phyloP scores from a whole-genome alignment of 2,888 invertebrate species.

The Brachyptera putata region DNA sequence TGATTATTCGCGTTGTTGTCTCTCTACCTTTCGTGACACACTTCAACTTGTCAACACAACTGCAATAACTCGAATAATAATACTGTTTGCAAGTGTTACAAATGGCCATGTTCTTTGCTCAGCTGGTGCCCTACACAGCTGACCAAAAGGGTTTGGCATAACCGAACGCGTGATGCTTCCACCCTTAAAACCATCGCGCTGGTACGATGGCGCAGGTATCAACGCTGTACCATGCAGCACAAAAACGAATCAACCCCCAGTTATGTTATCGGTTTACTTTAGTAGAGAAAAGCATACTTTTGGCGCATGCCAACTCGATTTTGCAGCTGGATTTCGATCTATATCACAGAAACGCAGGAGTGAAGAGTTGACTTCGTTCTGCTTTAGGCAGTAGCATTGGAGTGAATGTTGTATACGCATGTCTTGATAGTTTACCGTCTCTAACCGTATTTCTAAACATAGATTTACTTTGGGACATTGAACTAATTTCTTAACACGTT shows the following conservation, averaged over 20 bases:
- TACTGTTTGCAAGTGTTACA: not conserved
- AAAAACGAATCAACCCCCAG: slow-evolving; percentile 9
- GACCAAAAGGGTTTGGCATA: not conserved
- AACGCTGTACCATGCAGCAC: no score
- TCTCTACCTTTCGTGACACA: not conserved
- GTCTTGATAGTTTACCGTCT: no score
- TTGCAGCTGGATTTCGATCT: not conserved
- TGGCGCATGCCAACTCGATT: slow-evolving; percentile 7
- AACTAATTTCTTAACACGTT: no score
- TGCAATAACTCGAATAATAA: not conserved
- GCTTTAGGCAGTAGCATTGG: no score
- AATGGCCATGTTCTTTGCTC: slow-evolving; percentile 4
- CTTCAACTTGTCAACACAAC: not conserved
- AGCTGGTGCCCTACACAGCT: slow-evolving; percentile 1
- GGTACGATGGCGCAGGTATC: no score
- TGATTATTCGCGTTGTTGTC: not conserved
- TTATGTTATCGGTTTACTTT: slow-evolving; percentile 9
- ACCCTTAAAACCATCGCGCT: not conserved
- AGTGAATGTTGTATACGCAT: no score
- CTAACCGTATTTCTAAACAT: no score
- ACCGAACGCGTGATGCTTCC: not conserved
- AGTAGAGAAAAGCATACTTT: not conserved
- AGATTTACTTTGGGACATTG: no score
- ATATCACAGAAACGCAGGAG: no score
- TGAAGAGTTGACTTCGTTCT: no score